Evolutionary conservation across 2,797 vertebrate genomes (phyloP), one percentile per base, ranked within the genome.

Genomic region (Myripristis murdjan): DNA sequence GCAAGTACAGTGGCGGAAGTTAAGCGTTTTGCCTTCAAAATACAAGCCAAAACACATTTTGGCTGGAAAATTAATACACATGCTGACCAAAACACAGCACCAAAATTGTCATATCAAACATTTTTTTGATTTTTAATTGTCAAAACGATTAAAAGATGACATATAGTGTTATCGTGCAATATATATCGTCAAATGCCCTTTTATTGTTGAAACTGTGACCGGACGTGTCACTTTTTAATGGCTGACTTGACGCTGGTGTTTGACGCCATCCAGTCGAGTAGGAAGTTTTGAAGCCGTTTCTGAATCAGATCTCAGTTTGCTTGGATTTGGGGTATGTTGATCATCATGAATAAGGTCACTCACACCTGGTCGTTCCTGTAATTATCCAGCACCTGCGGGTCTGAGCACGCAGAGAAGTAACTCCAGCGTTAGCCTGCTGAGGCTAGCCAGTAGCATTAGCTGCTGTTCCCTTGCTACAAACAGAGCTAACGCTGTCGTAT

Each of bases 241-340:
- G 77, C 22, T 81, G 87, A 35, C 82, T 91, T 89, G 65, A 87
- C 75, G 4, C 8, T 59, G 63, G 35, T 39, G 31, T 57, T 6
- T 57, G 35, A 18, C 43, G 75, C 86, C 86, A 74, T 53, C 43
- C 64, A 66, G 64, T 46, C 62, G 73, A 55, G 69, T 75, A 80
- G 85, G 84, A 85, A 86, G 74, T 83, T 90, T 87, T 73, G 69
- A 51, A 58, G 41, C 63, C 71, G 49, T 75, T 83, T 89, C 46
- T 71, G 58, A 79, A 81, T 35, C 37, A 55, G 80, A 79, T 55
- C 18, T 4, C n/a, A 59, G 41, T 52, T 70, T 61, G 14, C 64
- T 57, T 51, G n/a, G 53, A n/a, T 51, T 55, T 14, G n/a, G 52
- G 90, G 87, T 90, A 82, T 43, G 85, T 73, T 70, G 7, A 33